phyloP scores from a whole-genome alignment of 2,888 invertebrate genomes.

The Hirtodrosophila confusa region DNA sequence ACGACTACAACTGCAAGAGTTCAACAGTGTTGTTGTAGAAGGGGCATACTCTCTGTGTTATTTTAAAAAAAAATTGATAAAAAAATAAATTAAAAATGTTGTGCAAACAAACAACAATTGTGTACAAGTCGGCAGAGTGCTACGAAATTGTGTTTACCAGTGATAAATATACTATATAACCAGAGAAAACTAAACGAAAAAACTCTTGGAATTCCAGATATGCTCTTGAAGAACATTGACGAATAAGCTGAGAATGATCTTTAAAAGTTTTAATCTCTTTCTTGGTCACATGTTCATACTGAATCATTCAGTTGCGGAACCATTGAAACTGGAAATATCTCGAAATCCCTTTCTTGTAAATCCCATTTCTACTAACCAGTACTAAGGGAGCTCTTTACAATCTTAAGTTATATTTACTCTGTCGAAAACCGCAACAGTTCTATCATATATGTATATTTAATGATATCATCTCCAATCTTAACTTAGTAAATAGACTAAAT shows the following conservation, averaged over 20 bases:
- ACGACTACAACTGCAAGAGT: slow-evolving; percentile 7
- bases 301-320: slow-evolving; percentile 3
- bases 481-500: slow-evolving; percentile 50
- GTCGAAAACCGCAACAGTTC: background rate
- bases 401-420: background rate
- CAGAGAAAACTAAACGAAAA: background rate
- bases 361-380: background rate
- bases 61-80: slow-evolving; percentile 25
- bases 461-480: slow-evolving; percentile 64
- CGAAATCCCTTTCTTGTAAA: slow-evolving; percentile 11
- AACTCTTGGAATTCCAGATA: background rate
- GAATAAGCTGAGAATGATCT: background rate
- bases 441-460: slow-evolving; percentile 21
- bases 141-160: slow-evolving; percentile 16
- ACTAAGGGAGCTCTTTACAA: background rate
- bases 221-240: too few species aligned
- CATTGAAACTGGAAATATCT: slow-evolving; percentile 52
- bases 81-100: slow-evolving; percentile 16
- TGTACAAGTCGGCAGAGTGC: background rate
- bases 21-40: slow-evolving; percentile 17
- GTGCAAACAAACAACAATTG: slow-evolving; percentile 37
- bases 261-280: slow-evolving; percentile 13
- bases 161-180: background rate
- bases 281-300: slow-evolving; percentile 7
- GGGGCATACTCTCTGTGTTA: slow-evolving; percentile 4